A percentile compares a stretch with the other conserved stretches of the same genome.
These are phyloP conservation scores for Nasonovia ribisnigri DNA, from an alignment of 2,888 invertebrate genomes.

Conservation along the genomic window DNA sequence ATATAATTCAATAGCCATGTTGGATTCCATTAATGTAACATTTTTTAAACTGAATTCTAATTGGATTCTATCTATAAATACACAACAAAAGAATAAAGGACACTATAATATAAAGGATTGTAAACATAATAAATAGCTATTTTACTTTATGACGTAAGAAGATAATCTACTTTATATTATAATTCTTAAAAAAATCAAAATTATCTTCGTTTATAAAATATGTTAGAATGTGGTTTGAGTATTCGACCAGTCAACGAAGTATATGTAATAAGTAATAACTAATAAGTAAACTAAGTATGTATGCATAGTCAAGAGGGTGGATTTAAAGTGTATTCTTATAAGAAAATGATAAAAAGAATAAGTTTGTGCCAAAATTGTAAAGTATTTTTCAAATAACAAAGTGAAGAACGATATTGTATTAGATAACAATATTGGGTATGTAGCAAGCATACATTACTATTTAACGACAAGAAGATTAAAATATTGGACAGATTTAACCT, in stretches of 20 bases:
- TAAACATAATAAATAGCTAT: background rate
- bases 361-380: background rate
- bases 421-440: background rate
- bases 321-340: background rate
- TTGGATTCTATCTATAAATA: background rate
- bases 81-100: background rate
- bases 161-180: background rate
- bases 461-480: background rate
- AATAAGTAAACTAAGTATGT: background rate
- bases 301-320: background rate
- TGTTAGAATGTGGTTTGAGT: background rate
- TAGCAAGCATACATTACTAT: background rate
- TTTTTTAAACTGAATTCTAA: background rate
- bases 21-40: background rate
- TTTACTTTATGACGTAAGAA: background rate
- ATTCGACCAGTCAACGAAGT: background rate
- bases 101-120: background rate
- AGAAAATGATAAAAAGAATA: background rate
- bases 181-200: background rate
- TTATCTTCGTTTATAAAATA: background rate
- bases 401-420: background rate
- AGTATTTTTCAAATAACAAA: background rate
- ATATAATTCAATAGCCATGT: background rate
- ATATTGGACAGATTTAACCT: background rate
- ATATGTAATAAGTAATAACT: background rate